These are phyloP conservation scores for Tetramorium simillimum DNA, from an alignment of 1,140 invertebrate species.

Conservation along the genomic window DNA sequence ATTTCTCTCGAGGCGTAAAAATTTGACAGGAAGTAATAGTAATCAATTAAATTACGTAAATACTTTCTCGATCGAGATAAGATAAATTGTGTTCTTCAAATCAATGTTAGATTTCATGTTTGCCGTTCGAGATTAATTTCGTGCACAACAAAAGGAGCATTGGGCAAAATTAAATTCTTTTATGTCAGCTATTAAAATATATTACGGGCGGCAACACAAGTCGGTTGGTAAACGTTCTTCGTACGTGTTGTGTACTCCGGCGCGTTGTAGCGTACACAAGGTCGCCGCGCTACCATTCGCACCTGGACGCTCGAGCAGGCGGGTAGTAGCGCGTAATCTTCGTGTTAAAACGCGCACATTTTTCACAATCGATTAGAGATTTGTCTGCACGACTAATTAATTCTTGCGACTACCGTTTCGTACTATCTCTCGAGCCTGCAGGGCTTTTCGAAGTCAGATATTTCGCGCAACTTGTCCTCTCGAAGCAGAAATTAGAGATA, in stretches of 20 bases:
- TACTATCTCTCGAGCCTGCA: neutral
- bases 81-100: neutral
- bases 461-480: neutral
- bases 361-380: neutral
- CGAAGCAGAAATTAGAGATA: neutral
- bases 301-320: neutral
- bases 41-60: conserved; percentile 14
- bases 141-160: neutral
- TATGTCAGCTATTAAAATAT: neutral
- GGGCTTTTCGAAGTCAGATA: neutral
- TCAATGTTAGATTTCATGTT: neutral
- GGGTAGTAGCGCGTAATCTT: neutral
- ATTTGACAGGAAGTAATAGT: neutral
- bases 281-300: neutral
- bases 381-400: neutral
- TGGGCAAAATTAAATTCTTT: conserved; percentile 5
- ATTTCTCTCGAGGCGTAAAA: neutral
- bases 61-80: conserved; percentile 2
- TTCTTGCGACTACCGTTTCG: neutral
- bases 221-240: neutral
- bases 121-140: neutral
- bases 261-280: neutral
- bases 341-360: neutral
- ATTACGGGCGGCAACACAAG: neutral
- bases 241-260: neutral